Conservation (phyloP, 2,113 vertebrate species). For the Carlito syrichta region DNA sequence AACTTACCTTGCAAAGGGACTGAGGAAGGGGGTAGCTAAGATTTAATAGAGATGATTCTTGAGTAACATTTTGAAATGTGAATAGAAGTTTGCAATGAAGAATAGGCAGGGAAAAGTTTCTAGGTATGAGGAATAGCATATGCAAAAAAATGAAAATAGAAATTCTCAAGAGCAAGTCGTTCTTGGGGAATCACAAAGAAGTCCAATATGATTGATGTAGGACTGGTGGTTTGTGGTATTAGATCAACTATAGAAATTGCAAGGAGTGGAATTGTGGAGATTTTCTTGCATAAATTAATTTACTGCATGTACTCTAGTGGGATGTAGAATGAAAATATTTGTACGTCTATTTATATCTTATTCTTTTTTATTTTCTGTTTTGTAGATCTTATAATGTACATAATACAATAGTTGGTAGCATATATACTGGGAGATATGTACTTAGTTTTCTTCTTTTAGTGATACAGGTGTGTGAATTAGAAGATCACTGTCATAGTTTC, state of each 20-base stretch:
- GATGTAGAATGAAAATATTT: background rate
- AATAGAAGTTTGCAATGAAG: background rate
- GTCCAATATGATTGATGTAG: background rate
- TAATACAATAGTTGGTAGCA: background rate
- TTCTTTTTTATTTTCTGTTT: background rate
- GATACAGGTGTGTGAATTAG: fast-evolving
- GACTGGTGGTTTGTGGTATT: background rate
- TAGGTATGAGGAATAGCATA: background rate
- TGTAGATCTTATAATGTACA: background rate
- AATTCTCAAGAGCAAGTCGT: background rate
- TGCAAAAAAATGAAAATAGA: background rate
- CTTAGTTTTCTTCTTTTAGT: background rate
- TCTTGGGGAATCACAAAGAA: background rate
- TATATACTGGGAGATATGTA: background rate
- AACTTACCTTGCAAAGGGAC: background rate
- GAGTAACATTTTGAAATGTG: background rate
- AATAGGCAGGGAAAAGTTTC: background rate
- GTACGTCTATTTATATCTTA: background rate
- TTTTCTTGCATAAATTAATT: background rate
- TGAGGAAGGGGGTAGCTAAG: background rate
- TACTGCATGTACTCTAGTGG: background rate
- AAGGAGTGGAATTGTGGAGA: background rate
- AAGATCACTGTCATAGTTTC: background rate
- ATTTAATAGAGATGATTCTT: background rate
- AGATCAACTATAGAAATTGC: background rate